These are phyloP conservation scores for Eurystomus glaucurus DNA, from an alignment of 2,797 vertebrate species.

Conservation along the genomic window DNA sequence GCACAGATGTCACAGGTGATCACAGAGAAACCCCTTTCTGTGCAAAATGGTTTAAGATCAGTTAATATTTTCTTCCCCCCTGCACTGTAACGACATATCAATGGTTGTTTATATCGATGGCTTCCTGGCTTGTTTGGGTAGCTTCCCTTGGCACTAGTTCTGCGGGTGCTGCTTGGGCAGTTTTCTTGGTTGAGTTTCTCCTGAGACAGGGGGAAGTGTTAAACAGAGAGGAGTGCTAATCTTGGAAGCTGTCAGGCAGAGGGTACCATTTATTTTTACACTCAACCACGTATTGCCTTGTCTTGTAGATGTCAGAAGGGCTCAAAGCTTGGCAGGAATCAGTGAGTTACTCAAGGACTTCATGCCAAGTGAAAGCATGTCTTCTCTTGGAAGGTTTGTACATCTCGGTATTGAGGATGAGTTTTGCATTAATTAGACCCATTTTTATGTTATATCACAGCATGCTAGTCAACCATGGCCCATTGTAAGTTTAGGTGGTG, in stretches of 20 bases:
- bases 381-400: background rate
- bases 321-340: background rate
- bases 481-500: background rate
- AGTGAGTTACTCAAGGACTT: background rate
- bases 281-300: background rate
- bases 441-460: background rate
- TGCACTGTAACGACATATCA: background rate
- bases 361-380: background rate
- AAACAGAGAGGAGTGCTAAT: background rate
- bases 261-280: background rate
- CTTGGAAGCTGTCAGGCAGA: background rate
- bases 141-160: background rate
- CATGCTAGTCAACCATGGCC: background rate
- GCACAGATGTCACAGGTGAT: rapidly evolving
- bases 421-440: background rate
- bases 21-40: background rate
- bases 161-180: background rate
- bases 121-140: background rate
- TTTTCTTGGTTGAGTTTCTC: background rate
- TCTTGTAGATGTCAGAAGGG: background rate
- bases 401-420: background rate
- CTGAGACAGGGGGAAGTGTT: background rate
- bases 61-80: background rate
- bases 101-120: background rate
- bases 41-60: background rate